Base-by-base conservation (phyloP, 1,140 invertebrate genomes). In the Trichonephila clavipes region DNA sequence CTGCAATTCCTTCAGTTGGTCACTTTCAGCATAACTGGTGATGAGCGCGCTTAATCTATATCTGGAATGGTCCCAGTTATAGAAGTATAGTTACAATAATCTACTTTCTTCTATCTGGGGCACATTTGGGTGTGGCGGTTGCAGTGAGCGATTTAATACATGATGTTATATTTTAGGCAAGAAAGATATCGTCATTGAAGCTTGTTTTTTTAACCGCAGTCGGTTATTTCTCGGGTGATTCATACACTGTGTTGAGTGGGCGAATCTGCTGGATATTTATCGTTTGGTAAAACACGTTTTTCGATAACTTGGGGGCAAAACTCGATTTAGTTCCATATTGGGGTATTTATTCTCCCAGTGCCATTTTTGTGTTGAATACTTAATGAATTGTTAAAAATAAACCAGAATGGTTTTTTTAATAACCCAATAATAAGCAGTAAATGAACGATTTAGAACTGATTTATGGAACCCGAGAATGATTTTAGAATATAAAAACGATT, bases 81-180 rank as follows among this genome's bases (percentile, higher is more conserved):
- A 85, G 82, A 85, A 85, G 51, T 24, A 81, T 81, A 69, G 87
- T 89, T 89, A 69, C 62, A 69, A 72, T 72, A 89, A 72, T 89
- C 87, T 72, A 89, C 87, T 89, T 89, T 89, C 87, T 6, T 72
- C 69, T 66, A 89, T 89, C 59, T 89, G 28, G 87, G 87, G 12
- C 87, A 72, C 62, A 21, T n/a, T n/a, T 28, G 87, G 87, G 87
- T 72, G 87, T 89, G 87, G 87, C 87, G 66, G 87, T 87, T 28
- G 16, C 58, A 64, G 61, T 24, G 58, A 87, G 62, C 58, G 59
- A 28, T 87, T 61, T 61, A 87, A 87, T n/a, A 58, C 5, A 40
- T 34, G 82, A 34, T 85, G 61, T 51, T 34, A 59, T 19, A 34
- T 87, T 87, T 64, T 34, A 24, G 59, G 59, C 59, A 62, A 62